A percentile compares a stretch with the other conserved stretches of the same genome.
Conservation (phyloP, 2,113 vertebrate genomes). For the Bubo scandiacus region DNA sequence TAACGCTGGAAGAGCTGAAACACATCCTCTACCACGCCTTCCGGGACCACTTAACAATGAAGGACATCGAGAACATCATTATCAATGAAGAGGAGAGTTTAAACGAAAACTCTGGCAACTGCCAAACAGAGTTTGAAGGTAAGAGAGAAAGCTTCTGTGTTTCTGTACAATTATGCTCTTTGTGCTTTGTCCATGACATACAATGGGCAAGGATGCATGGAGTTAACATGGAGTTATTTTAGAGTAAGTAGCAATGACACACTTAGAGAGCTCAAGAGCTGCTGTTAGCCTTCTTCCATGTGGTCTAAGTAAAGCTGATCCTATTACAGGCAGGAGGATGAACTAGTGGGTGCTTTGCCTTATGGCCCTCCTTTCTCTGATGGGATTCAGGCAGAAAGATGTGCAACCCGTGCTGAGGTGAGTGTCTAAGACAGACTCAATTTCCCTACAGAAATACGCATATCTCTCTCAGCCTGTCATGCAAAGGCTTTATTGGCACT, state of each 20-base stretch:
- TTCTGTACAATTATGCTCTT: neutral
- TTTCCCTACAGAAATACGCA: neutral
- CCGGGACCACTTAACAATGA: constrained; percentile 97
- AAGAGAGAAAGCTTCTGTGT: constrained; percentile 57
- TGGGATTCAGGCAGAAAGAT: neutral
- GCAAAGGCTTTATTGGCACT: neutral
- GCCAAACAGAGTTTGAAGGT: constrained; percentile 96
- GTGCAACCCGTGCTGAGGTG: neutral
- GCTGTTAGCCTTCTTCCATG: neutral
- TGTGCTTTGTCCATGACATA: fast-evolving
- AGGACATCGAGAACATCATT: constrained; percentile 99
- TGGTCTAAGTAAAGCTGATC: neutral
- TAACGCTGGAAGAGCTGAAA: constrained; percentile 97
- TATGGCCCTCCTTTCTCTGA: neutral
- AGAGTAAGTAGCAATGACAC: neutral
- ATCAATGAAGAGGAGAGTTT: constrained; percentile 97
- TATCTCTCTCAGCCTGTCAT: neutral
- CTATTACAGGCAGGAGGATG: neutral
- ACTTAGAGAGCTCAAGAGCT: neutral
- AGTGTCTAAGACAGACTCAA: neutral
- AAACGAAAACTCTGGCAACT: constrained; percentile 95
- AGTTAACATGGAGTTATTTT: neutral
- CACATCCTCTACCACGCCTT: constrained; percentile 98
- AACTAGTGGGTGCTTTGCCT: neutral
- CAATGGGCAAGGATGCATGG: neutral